Evolutionary conservation across 2,888 invertebrate genomes (phyloP).

Genomic region (Sceliomorpha sp.): DNA sequence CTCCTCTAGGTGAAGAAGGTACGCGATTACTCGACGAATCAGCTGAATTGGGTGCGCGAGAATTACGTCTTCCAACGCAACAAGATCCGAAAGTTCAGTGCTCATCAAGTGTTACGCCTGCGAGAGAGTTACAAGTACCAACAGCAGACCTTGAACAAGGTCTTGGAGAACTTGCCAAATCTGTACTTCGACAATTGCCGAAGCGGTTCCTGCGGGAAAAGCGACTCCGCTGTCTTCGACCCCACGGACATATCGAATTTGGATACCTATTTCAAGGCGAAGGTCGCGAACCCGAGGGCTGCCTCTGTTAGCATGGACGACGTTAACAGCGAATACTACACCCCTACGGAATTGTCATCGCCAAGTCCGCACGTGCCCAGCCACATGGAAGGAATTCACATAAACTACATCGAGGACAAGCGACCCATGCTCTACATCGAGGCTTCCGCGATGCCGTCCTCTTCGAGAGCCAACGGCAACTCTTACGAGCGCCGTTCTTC

Average conservation of each 20-base stretch:
- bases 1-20: slow-evolving; percentile 91
- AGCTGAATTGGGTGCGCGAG: slow-evolving; percentile 96
- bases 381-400: slow-evolving; percentile 83
- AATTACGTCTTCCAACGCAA: slow-evolving; percentile 97
- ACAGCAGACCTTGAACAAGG: slow-evolving; percentile 96
- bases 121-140: slow-evolving; percentile 97
- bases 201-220: slow-evolving; percentile 88
- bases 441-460: slow-evolving; percentile 40
- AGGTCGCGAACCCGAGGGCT: slow-evolving; percentile 84
- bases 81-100: slow-evolving; percentile 96
- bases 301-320: slow-evolving; percentile 82
- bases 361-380: slow-evolving; percentile 73
- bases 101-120: slow-evolving; percentile 92
- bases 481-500: slow-evolving; percentile 65
- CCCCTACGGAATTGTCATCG: slow-evolving; percentile 87
- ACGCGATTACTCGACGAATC: slow-evolving; percentile 94
- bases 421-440: slow-evolving; percentile 60
- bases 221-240: slow-evolving; percentile 88
- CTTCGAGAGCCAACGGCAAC: slow-evolving; percentile 60
- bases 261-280: slow-evolving; percentile 83
- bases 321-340: slow-evolving; percentile 87
- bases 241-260: slow-evolving; percentile 81
- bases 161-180: slow-evolving; percentile 94
- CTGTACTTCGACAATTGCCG: slow-evolving; percentile 96
- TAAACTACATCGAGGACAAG: slow-evolving; percentile 84